A percentile compares a stretch with the other conserved stretches of the same genome.
Evolutionary conservation across 2,113 vertebrate species (phyloP).

Genomic region (Gnathonemus echidnorhynchus): DNA sequence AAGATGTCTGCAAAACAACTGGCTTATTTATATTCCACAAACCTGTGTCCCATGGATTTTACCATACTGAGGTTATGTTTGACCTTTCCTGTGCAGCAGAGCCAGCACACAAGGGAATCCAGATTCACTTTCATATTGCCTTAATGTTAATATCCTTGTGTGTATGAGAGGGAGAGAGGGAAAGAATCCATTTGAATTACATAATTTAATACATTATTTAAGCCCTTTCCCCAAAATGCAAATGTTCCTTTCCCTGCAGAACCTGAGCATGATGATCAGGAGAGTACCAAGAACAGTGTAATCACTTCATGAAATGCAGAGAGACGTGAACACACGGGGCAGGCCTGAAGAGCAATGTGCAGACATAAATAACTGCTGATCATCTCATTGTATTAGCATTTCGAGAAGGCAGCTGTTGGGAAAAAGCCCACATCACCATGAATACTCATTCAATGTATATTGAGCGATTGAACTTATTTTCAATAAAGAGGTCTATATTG

Average conservation of each 20-base stretch:
- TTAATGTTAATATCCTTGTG: constrained; percentile 35
- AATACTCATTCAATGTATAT: constrained; percentile 9
- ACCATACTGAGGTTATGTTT: constrained; percentile 34
- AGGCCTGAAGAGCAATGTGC: not conserved
- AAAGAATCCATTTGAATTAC: not conserved
- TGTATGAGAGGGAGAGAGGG: constrained; percentile 25
- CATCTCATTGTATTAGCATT: constrained; percentile 12
- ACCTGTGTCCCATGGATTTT: constrained; percentile 33
- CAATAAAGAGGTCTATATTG: not conserved
- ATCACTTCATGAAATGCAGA: constrained; percentile 56
- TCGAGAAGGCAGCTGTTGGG: not conserved
- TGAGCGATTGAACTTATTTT: not conserved
- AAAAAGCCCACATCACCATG: not conserved
- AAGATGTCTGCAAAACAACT: constrained; percentile 28
- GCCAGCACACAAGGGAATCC: constrained; percentile 41
- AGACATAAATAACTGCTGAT: constrained; percentile 9
- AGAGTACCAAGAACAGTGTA: constrained; percentile 40
- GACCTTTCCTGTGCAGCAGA: constrained; percentile 46
- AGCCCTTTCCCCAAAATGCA: constrained; percentile 14
- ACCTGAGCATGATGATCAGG: constrained; percentile 20
- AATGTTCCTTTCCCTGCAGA: constrained; percentile 52
- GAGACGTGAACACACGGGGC: constrained; percentile 35
- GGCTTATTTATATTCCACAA: constrained; percentile 32
- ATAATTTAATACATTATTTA: constrained; percentile 1
- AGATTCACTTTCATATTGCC: constrained; percentile 32